Evolutionary conservation across 2,888 invertebrate species (phyloP), one percentile per base, ranked within the genome.

Genomic region (Meteorus colon): DNA sequence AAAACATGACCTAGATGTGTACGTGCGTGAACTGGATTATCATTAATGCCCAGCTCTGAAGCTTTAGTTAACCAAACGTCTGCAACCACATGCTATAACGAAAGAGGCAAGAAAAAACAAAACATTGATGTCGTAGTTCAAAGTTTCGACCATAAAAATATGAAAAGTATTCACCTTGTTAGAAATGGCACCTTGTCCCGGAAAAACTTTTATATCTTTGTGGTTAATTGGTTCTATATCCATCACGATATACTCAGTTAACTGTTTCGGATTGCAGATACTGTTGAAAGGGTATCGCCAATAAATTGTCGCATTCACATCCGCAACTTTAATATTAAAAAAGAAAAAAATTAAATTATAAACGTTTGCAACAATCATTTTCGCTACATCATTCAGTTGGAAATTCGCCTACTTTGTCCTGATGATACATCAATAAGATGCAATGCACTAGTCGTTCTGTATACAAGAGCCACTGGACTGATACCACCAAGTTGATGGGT

Each of bases 1-100:
- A 99, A 91, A 79, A 99, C 90, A 88, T 98, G 96, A 0, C 99
- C 99, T 66, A 99, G 91, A 91, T 99, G 99, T 1, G 98, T 97
- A 81, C 95, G 93, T 8, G 96, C 94, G 87, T 98, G 98, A 81
- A 96, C 93, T 0, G 95, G 93, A 82, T 94, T 96, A 62, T 96
- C 94, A 79, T 94, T 95, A 1, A 94, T 91, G 0, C 98, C 99
- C 69, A 97, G 90, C 83, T 97, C 96, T 74, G 95, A 95, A 24
- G 96, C 93, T 87, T 94, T 95, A 0, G 97, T 96, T 1, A 99
- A 93, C 97, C 98, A 99, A 41, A 96, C 95, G 89, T 99, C 98
- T 5, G 97, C 95, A 69, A 98, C 90, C 3, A 95, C 93, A 89
- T 98, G 98, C 91, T 94, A 83, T 27, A 82, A 80, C 65, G 24